Evolutionary conservation across 1,140 invertebrate genomes (phyloP).

Genomic region (Phymastichus coffea): DNA sequence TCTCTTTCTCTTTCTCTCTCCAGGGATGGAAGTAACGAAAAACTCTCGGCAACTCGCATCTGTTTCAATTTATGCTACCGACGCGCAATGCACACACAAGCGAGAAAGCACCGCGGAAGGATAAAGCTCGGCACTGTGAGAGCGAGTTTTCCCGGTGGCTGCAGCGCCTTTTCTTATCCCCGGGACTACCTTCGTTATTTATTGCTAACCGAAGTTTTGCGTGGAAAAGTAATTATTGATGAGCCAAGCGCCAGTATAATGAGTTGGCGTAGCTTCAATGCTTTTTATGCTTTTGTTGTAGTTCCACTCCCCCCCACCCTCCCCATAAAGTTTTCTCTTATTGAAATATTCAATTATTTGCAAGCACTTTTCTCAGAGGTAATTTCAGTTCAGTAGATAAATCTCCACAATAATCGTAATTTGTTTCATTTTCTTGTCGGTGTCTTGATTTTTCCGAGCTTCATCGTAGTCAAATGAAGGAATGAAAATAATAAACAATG

Average conservation of each 20-base stretch:
- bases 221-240: slow-evolving; percentile 19
- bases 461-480: too few species aligned
- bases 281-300: too few species aligned
- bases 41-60: slow-evolving; percentile 55
- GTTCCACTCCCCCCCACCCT: too few species aligned
- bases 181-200: slow-evolving; percentile 1
- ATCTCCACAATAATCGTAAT: too few species aligned
- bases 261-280: background rate
- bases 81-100: slow-evolving; percentile 28
- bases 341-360: too few species aligned
- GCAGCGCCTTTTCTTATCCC: background rate
- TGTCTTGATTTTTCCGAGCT: too few species aligned
- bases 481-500: too few species aligned
- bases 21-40: slow-evolving; percentile 37
- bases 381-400: too few species aligned
- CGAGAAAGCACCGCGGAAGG: slow-evolving; percentile 3
- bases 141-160: background rate
- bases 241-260: background rate
- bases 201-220: slow-evolving; percentile 14
- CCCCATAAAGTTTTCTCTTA: too few species aligned
- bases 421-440: too few species aligned
- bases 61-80: slow-evolving; percentile 55
- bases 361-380: too few species aligned
- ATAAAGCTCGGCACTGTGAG: slow-evolving; percentile 17
- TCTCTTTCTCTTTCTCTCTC: slow-evolving; percentile 5